These are phyloP conservation scores for Istiophorus platypterus DNA, from an alignment of 2,113 vertebrate genomes.

Conservation along the genomic window DNA sequence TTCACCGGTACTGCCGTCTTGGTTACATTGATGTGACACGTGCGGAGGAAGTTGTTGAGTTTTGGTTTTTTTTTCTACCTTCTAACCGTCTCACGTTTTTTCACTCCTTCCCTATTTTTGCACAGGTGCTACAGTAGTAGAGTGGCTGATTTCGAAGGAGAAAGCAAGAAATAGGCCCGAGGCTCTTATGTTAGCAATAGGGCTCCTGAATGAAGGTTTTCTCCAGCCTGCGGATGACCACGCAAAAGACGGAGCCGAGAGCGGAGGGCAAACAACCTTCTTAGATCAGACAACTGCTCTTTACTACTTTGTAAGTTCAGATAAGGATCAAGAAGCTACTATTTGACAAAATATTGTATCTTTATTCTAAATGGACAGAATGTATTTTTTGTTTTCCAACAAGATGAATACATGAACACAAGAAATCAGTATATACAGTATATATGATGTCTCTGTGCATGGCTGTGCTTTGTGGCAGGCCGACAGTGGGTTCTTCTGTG, in stretches of 20 bases:
- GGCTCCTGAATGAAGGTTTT: slow-evolving; percentile 93
- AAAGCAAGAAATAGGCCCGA: slow-evolving; percentile 90
- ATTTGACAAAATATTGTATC: not conserved
- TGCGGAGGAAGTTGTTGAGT: not conserved
- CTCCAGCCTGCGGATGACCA: slow-evolving; percentile 92
- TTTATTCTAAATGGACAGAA: too few relatives aligned
- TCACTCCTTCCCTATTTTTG: not conserved
- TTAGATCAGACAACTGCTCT: slow-evolving; percentile 90
- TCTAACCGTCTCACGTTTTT: not conserved
- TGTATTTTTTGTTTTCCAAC: too few relatives aligned
- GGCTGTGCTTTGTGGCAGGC: slow-evolving; percentile 52
- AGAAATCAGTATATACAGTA: too few relatives aligned
- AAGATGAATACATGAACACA: too few relatives aligned
- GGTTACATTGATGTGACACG: not conserved
- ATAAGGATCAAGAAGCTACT: not conserved
- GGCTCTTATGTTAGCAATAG: slow-evolving; percentile 90
- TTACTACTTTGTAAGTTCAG: slow-evolving; percentile 94
- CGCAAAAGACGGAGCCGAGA: slow-evolving; percentile 87
- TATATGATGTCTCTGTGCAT: not conserved
- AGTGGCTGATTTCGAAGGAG: slow-evolving; percentile 91
- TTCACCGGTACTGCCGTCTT: slow-evolving; percentile 88
- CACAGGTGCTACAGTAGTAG: slow-evolving; percentile 89
- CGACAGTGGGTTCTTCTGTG: slow-evolving; percentile 89
- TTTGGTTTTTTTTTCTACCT: not conserved
- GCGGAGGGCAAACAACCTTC: slow-evolving; percentile 84